Evolutionary conservation across 2,888 invertebrate genomes (phyloP).

Genomic region (Zygothrica quintamaculata): DNA sequence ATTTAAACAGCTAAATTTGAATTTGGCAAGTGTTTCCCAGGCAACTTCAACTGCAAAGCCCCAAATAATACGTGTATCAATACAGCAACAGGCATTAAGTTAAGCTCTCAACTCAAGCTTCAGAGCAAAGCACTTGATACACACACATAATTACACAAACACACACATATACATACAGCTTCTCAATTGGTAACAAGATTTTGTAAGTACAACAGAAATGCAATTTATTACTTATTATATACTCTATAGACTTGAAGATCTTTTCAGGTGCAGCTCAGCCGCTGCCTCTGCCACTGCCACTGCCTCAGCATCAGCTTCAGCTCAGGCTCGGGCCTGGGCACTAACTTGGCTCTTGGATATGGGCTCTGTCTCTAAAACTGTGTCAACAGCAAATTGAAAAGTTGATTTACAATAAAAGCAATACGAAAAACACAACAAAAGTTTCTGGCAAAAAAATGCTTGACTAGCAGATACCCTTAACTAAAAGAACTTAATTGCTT

Average conservation of each 20-base stretch:
- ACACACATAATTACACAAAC: background rate
- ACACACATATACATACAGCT: background rate
- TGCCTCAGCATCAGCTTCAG: too few relatives aligned
- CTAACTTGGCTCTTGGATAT: constrained; percentile 8
- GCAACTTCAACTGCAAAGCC: constrained; percentile 52
- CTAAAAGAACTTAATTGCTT: background rate
- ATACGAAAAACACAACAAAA: constrained; percentile 19
- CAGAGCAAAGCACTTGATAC: constrained; percentile 45
- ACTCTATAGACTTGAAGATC: constrained; percentile 28
- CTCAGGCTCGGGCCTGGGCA: background rate
- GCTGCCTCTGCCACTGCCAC: too few relatives aligned
- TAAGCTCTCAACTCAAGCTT: constrained; percentile 50
- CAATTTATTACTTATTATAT: constrained; percentile 62
- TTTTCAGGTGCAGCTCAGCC: constrained; percentile 64
- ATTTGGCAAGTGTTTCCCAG: constrained; percentile 60
- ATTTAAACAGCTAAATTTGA: constrained; percentile 71
- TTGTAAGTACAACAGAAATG: constrained; percentile 49
- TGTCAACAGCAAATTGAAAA: constrained; percentile 77
- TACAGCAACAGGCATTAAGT: constrained; percentile 12
- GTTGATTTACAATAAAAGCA: constrained; percentile 65
- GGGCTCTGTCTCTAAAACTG: constrained; percentile 55
- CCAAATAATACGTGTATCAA: constrained; percentile 19
- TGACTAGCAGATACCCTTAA: background rate
- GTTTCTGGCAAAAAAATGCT: background rate
- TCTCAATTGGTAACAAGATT: constrained; percentile 56